Evolutionary conservation across 2,888 invertebrate species (phyloP).

Genomic region (Amphipyra tragopoginis): DNA sequence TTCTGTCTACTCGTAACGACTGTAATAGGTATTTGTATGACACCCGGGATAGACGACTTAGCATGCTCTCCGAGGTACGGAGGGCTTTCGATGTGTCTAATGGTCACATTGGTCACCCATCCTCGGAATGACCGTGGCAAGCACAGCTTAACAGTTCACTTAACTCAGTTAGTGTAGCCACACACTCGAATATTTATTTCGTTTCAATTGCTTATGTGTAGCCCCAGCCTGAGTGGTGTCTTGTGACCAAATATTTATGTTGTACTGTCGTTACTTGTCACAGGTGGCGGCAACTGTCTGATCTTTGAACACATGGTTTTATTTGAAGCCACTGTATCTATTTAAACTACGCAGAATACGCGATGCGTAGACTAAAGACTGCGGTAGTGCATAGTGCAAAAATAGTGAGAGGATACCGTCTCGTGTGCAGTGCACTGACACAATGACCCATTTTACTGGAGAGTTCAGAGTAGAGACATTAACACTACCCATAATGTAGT

Average conservation of each 20-base stretch:
- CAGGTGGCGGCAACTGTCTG: conserved; percentile 4
- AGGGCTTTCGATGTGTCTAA: too few species aligned
- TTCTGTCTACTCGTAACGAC: too few species aligned
- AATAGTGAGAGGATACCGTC: conserved; percentile 18
- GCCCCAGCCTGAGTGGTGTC: too few species aligned
- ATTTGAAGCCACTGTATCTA: not conserved
- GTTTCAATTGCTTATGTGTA: too few species aligned
- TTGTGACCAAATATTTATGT: not conserved
- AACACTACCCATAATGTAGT: conserved; percentile 12
- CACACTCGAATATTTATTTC: too few species aligned
- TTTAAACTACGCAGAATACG: not conserved
- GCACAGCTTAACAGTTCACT: too few species aligned
- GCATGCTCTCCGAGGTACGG: too few species aligned
- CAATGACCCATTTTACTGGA: conserved; percentile 33
- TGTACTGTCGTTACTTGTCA: not conserved
- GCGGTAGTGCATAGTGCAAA: conserved; percentile 39
- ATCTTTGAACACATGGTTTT: conserved; percentile 2
- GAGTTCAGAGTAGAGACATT: conserved; percentile 1
- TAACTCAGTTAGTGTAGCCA: too few species aligned
- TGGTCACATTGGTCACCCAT: too few species aligned
- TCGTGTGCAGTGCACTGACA: conserved; percentile 41
- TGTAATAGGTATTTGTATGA: too few species aligned
- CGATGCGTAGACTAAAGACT: conserved; percentile 22
- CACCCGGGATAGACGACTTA: too few species aligned
- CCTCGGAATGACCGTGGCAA: too few species aligned